phyloP scores from a whole-genome alignment of 2,113 vertebrate genomes.

The Brachirus orientalis region DNA sequence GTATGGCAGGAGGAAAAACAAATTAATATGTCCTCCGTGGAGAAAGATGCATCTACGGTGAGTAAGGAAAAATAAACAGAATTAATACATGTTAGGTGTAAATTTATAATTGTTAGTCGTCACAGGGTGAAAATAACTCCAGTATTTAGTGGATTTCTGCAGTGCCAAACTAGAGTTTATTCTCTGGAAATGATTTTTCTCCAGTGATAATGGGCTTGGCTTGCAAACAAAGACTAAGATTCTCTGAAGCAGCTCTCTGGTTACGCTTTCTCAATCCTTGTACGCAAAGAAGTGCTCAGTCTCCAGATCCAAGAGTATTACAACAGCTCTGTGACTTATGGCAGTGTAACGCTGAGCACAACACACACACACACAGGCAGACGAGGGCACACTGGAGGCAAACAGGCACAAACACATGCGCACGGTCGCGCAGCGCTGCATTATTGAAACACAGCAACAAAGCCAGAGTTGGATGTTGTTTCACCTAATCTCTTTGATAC shows the following conservation, averaged over 20 bases:
- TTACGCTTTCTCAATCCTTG: slow-evolving; percentile 57
- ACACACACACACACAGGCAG: slow-evolving; percentile 42
- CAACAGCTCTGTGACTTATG: slow-evolving; percentile 75
- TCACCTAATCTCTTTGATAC: slow-evolving; percentile 82
- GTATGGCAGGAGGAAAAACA: slow-evolving; percentile 35
- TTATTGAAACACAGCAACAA: slow-evolving; percentile 72
- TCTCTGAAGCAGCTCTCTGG: slow-evolving; percentile 59
- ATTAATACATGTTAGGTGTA: slow-evolving; percentile 16
- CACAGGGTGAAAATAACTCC: slow-evolving; percentile 24
- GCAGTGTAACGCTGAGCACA: slow-evolving; percentile 56
- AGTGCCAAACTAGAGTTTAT: slow-evolving; percentile 52
- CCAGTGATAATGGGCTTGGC: slow-evolving; percentile 67
- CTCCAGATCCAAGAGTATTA: slow-evolving; percentile 68
- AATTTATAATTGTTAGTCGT: slow-evolving; percentile 17
- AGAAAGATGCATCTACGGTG: not conserved
- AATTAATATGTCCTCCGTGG: slow-evolving; percentile 19
- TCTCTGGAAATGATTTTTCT: slow-evolving; percentile 59
- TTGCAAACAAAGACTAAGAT: slow-evolving; percentile 59
- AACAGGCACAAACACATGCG: slow-evolving; percentile 41
- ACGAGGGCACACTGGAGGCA: slow-evolving; percentile 30
- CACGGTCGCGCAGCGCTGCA: slow-evolving; percentile 45
- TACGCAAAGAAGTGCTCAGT: slow-evolving; percentile 54
- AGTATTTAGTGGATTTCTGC: slow-evolving; percentile 42
- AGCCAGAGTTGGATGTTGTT: slow-evolving; percentile 80
- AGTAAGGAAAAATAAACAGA: slow-evolving; percentile 4